These are phyloP conservation scores for Poeciliopsis occidentalis DNA, from an alignment of 2,113 vertebrate species.

Conservation along the genomic window DNA sequence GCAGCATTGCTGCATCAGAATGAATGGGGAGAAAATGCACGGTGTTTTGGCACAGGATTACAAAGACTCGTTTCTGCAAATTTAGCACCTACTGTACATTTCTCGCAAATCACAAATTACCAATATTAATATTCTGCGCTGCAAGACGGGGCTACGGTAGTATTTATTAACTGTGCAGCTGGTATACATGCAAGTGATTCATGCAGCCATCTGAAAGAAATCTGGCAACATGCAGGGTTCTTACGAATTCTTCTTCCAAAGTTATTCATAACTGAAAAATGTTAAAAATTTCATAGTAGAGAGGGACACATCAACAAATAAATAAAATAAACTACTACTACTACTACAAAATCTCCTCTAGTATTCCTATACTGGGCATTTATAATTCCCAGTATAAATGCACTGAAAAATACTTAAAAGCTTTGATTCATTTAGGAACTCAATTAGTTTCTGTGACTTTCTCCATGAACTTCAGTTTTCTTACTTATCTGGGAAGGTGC, in stretches of 20 bases:
- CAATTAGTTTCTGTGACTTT: not conserved
- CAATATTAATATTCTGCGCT: not conserved
- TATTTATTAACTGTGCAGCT: not conserved
- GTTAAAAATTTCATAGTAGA: no score
- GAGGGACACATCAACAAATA: no score
- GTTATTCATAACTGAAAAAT: no score
- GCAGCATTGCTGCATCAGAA: slow-evolving; percentile 23
- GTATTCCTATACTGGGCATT: no score
- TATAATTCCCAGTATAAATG: no score
- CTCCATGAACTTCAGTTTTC: no score
- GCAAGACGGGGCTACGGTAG: not conserved
- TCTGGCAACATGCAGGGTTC: no score
- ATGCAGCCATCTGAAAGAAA: not conserved
- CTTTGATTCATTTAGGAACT: not conserved
- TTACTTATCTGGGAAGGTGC: no score
- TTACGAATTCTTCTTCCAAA: not conserved
- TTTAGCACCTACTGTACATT: not conserved
- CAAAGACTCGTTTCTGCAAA: not conserved
- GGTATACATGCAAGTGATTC: not conserved
- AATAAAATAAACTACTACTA: no score
- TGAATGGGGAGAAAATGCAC: not conserved
- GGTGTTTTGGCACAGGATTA: not conserved
- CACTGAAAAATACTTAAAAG: no score
- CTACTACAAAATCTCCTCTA: no score
- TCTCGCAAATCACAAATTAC: not conserved